These are phyloP conservation scores for Leucozona laternaria DNA, from an alignment of 2,888 invertebrate species.

Conservation along the genomic window DNA sequence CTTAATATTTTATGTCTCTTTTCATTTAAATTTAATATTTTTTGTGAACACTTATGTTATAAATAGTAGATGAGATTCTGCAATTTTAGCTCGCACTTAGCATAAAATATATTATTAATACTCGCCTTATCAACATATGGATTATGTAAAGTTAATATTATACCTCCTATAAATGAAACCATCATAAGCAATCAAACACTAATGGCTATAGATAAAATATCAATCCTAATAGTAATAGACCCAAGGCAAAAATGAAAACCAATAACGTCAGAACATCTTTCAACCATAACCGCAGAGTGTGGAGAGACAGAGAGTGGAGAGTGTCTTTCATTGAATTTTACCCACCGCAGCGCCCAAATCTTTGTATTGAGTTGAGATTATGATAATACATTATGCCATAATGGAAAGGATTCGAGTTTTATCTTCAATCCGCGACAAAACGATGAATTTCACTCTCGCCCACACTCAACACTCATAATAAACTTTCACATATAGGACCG, in stretches of 20 bases:
- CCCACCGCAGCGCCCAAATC: too few species aligned
- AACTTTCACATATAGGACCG: neutral
- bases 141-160: neutral
- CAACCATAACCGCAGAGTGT: neutral
- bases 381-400: conserved; percentile 61
- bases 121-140: conserved; percentile 3
- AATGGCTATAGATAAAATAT: conserved; percentile 2
- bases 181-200: neutral
- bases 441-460: conserved; percentile 45
- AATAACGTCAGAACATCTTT: neutral
- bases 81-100: neutral
- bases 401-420: conserved; percentile 64
- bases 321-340: conserved; percentile 5
- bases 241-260: neutral
- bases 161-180: neutral
- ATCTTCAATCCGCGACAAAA: conserved; percentile 70
- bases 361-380: conserved; percentile 43
- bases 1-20: too few species aligned
- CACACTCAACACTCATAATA: neutral
- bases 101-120: neutral
- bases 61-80: too few species aligned
- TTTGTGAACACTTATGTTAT: too few species aligned
- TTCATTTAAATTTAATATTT: too few species aligned
- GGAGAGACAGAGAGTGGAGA: neutral
- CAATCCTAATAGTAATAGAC: neutral